Evolutionary conservation across 2,797 vertebrate genomes (phyloP).

Genomic region (Chromobotia macracanthus): DNA sequence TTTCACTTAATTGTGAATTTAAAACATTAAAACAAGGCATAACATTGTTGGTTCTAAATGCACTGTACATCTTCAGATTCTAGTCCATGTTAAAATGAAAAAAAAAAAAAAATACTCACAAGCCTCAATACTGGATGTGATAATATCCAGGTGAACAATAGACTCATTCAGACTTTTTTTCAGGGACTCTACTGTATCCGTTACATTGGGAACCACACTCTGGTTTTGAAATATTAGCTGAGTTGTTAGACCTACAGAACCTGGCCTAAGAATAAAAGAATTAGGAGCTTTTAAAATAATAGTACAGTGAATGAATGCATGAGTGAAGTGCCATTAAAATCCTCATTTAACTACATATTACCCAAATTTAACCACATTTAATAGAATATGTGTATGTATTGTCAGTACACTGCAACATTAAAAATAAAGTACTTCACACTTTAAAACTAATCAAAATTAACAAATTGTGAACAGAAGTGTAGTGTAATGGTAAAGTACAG

Average conservation of each 20-base stretch:
- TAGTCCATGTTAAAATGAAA: background rate
- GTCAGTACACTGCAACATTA: too few species aligned
- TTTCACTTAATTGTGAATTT: background rate
- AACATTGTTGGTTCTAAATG: too few species aligned
- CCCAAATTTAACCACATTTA: too few species aligned
- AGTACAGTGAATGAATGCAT: background rate
- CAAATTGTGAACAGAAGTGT: too few species aligned
- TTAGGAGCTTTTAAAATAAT: too few species aligned
- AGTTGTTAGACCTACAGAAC: constrained; percentile 25
- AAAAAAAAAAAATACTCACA: constrained; percentile 18
- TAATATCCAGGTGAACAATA: constrained; percentile 16
- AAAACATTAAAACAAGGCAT: too few species aligned
- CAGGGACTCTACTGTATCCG: background rate
- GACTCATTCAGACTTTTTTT: background rate
- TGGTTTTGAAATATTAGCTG: constrained; percentile 48
- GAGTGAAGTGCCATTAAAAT: too few species aligned
- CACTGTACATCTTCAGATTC: background rate
- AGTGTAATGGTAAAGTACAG: background rate
- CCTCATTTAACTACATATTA: too few species aligned
- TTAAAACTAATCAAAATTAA: too few species aligned
- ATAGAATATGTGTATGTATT: too few species aligned
- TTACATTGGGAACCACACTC: constrained; percentile 47
- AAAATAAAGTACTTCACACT: too few species aligned
- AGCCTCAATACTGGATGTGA: constrained; percentile 37
- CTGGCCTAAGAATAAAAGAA: constrained; percentile 16